These are phyloP conservation scores for Sitophilus oryzae DNA, from an alignment of 1,140 invertebrate species.

Conservation along the genomic window DNA sequence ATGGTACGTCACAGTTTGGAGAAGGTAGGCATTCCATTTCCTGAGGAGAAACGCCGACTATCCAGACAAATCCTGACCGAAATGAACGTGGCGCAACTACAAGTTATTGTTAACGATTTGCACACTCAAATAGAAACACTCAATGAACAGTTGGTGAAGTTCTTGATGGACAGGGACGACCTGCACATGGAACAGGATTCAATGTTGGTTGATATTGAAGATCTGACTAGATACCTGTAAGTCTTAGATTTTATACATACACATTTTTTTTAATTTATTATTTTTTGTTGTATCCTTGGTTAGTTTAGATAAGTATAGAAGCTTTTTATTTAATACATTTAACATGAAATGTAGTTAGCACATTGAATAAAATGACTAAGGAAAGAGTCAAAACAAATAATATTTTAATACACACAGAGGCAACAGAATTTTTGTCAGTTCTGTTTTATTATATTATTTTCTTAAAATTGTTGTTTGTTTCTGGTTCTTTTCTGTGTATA, in stretches of 20 bases:
- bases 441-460: no score
- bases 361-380: no score
- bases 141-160: constrained; percentile 82
- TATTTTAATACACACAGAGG: no score
- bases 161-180: constrained; percentile 84
- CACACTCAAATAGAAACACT: constrained; percentile 88
- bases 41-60: constrained; percentile 71
- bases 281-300: constrained; percentile 1
- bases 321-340: no score
- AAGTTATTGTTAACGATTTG: constrained; percentile 91
- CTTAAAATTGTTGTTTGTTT: no score
- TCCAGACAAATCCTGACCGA: constrained; percentile 79
- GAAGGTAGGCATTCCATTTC: constrained; percentile 78
- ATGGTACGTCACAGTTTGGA: constrained; percentile 71
- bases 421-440: no score
- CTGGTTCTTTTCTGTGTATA: no score
- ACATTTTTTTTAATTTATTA: constrained; percentile 7
- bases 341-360: no score
- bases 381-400: no score
- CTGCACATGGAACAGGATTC: constrained; percentile 96
- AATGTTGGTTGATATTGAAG: constrained; percentile 94
- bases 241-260: constrained; percentile 36
- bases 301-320: neutral
- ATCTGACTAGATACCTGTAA: constrained; percentile 87
- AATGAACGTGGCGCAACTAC: constrained; percentile 91